phyloP scores from a whole-genome alignment of 2,113 vertebrate genomes.

The Dendropsophus ebraccatus region DNA sequence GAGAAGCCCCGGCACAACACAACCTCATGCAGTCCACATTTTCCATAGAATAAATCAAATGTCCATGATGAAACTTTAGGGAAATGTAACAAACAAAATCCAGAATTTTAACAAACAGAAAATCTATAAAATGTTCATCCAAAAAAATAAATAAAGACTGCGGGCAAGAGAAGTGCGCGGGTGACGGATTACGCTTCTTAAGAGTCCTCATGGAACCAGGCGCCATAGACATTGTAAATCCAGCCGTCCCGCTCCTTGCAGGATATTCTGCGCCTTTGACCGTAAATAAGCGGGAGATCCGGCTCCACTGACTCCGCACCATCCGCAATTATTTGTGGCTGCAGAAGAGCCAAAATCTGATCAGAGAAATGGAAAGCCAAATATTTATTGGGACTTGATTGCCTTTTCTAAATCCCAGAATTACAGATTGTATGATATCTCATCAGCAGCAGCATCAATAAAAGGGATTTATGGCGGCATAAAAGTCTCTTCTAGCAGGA shows the following conservation, averaged over 20 bases:
- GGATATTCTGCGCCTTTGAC: background rate
- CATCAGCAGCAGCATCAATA: constrained; percentile 54
- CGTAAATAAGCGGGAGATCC: constrained; percentile 38
- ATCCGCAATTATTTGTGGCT: constrained; percentile 46
- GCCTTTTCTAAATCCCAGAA: constrained; percentile 56
- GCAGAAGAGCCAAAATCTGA: constrained; percentile 33
- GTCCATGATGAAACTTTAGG: background rate
- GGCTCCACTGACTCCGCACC: background rate
- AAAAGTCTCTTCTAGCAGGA: constrained; percentile 43
- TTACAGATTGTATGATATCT: constrained; percentile 58
- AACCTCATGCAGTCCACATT: background rate
- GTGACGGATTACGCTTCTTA: background rate
- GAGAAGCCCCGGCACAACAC: background rate
- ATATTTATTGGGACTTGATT: constrained; percentile 56
- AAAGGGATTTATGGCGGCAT: constrained; percentile 53
- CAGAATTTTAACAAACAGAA: constrained; percentile 32
- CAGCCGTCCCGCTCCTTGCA: background rate
- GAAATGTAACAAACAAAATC: constrained; percentile 19
- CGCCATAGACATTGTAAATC: background rate
- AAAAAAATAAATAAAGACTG: background rate
- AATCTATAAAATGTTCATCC: constrained; percentile 25
- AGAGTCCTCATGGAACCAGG: background rate
- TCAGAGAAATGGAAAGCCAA: constrained; percentile 55
- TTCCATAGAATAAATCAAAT: background rate
- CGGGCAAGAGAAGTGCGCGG: background rate